phyloP scores from a whole-genome alignment of 2,888 invertebrate genomes.

The Xiphydria camelus region DNA sequence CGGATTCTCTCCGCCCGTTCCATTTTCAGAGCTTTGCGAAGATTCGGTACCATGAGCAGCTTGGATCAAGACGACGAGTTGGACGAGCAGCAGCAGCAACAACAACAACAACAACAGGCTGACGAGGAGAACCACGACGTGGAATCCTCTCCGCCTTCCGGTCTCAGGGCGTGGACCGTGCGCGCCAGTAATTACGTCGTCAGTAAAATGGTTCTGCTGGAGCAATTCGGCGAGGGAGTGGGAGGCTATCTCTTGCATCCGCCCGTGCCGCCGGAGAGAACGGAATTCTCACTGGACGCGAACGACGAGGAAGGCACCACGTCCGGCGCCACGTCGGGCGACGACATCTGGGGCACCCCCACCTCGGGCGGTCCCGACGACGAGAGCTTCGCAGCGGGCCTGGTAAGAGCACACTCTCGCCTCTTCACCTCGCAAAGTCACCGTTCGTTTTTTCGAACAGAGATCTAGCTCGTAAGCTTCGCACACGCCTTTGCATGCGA shows the following conservation, averaged over 20 bases:
- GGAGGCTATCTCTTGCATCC: conserved; percentile 51
- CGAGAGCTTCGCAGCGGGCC: conserved; percentile 61
- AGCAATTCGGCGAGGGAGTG: conserved; percentile 65
- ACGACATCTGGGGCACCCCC: conserved; percentile 88
- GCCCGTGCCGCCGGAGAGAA: conserved; percentile 52
- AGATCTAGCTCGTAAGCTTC: conserved; percentile 51
- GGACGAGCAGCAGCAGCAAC: conserved; percentile 44
- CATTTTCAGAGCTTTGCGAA: conserved; percentile 51
- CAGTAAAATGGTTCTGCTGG: conserved; percentile 77
- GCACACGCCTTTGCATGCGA: conserved; percentile 57
- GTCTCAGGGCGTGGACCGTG: conserved; percentile 76
- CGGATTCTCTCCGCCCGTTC: too few species aligned
- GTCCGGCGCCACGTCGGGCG: conserved; percentile 81
- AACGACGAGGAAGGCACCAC: conserved; percentile 77
- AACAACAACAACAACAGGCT: too few species aligned
- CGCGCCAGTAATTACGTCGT: conserved; percentile 80
- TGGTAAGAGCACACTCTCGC: conserved; percentile 40
- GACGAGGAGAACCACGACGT: conserved; percentile 48
- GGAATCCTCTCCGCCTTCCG: conserved; percentile 58
- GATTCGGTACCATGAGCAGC: conserved; percentile 59
- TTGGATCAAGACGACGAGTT: conserved; percentile 55
- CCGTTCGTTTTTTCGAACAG: conserved; percentile 6
- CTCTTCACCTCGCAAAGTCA: conserved; percentile 6
- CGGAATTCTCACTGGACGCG: conserved; percentile 50
- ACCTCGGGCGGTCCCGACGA: conserved; percentile 84